Base-by-base conservation (phyloP, 2,113 vertebrate genomes). In the Plecotus auritus region DNA sequence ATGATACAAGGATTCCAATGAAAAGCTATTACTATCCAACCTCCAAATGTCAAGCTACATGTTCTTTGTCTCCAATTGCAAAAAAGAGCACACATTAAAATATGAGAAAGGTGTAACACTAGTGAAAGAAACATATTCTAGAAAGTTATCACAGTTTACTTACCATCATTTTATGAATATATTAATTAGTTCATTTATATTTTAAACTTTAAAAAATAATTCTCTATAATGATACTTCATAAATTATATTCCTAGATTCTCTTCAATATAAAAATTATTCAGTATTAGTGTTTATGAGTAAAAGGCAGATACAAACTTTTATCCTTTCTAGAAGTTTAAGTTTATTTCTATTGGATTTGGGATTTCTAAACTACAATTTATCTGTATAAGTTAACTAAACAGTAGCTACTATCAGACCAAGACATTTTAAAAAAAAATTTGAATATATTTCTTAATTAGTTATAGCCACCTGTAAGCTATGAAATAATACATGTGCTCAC, bases 371-470 rank as follows among this genome's bases (percentile, higher is more conserved):
- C 12, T 84, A 51, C 83, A 5, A 91, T 87, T 86, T 89, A 37
- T 67, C 8, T 89, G 30, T 80, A 1, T 66, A 85, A 88, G 64
- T 80, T 96, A 86, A 83, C 2, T 80, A 73, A 90, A 45, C 69
- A 47, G 7, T 35, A 96, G 7, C 20, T 94, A 45, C 5, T 77
- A 93, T 9, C 26, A 94, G 23, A 74, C 3, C 2, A 90, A 77
- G 0, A 61, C 54, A 20, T 90, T 87, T 88, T 64, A n/a, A 11
- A 4, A 11, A 4, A 40, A 59, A 84, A 4, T 54, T 74, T 95
- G 40, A 90, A 72, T 23, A 64, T 83, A 22, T 90, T 86, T 35
- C 32, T 61, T 85, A 90, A 92, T 90, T 93, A 69, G 94, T 92
- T 90, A n/a, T 49, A 77, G 80, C 80, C 84, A 61, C 72, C 13